Evolutionary conservation across 2,797 vertebrate species (phyloP), one percentile per base, ranked within the genome.

Genomic region (Silurus lanzhouensis): DNA sequence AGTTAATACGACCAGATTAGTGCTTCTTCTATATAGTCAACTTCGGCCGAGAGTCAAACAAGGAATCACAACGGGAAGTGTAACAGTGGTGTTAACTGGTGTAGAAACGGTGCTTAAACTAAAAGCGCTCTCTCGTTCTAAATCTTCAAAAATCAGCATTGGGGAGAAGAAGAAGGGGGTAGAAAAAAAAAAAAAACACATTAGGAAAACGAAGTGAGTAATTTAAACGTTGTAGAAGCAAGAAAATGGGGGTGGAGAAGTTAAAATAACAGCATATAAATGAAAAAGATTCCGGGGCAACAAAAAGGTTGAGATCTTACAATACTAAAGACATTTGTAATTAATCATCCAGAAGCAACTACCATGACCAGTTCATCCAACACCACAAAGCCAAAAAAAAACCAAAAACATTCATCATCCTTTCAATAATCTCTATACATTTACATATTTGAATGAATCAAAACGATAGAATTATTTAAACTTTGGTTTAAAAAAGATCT

Each of bases 361-460:
- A n/a, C 2, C 19, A 78, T 63, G 38, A 46, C 2, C 31, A 38
- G 76, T 79, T 15, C 38, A 61, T 46, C 44, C 20, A 61, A 52
- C 8, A 52, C 48, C 48, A 7, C 48, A 52, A 52, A 52, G 64
- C 67, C 6, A 72, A 17, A 25, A 48, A 48, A 2, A 68, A 52
- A 76, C 20, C 6, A 7, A 25, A 66, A 57, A 76, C 75, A 52
- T 67, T 64, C 70, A 74, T 83, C 8, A 27, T 25, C 52, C 17
- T 63, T 1, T 86, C 46, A 57, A 79, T 22, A 12, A 57, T 20
- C 9, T 82, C 13, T 68, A 78, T 52, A 81, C 14, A 48, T 84
- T 86, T 81, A 91, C 86, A 90, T 87, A 90, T 88, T 91, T 77
- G 87, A 88, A 90, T 27, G 64, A 86, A 55, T 20, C 52, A 55